Evolutionary conservation across 2,797 vertebrate species (phyloP).

Genomic region (Pangasius larnaudii): DNA sequence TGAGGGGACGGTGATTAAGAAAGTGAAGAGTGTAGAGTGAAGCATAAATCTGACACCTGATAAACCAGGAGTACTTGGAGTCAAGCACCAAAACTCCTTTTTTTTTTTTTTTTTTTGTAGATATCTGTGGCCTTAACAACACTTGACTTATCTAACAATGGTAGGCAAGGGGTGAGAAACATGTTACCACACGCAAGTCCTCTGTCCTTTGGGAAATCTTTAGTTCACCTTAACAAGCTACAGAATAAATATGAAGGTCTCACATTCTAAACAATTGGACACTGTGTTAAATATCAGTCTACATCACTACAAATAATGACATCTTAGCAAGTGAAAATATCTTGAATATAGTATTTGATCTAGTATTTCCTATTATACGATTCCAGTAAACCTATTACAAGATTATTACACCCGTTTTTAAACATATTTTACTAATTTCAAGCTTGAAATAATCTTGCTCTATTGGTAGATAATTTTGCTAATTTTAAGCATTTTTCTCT

Average conservation of each 20-base stretch:
- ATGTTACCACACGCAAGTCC: slow-evolving; percentile 58
- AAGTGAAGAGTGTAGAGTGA: slow-evolving; percentile 32
- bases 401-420: background rate
- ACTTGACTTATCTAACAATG: slow-evolving; percentile 57
- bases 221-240: slow-evolving; percentile 48
- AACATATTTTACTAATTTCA: background rate
- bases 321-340: background rate
- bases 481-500: background rate
- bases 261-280: slow-evolving; percentile 35
- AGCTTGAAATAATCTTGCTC: background rate
- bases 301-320: background rate
- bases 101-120: slow-evolving; percentile 53
- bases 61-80: background rate
- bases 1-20: slow-evolving; percentile 15
- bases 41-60: slow-evolving; percentile 47
- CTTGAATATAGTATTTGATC: background rate
- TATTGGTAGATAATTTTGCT: background rate
- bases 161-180: slow-evolving; percentile 53
- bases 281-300: background rate
- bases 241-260: slow-evolving; percentile 31
- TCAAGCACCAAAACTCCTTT: slow-evolving; percentile 63
- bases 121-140: slow-evolving; percentile 53
- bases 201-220: slow-evolving; percentile 47
- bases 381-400: background rate
- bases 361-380: background rate